These are phyloP conservation scores for Caenorhabditis remanei DNA, from an alignment of 1,140 invertebrate genomes.

Conservation along the genomic window DNA sequence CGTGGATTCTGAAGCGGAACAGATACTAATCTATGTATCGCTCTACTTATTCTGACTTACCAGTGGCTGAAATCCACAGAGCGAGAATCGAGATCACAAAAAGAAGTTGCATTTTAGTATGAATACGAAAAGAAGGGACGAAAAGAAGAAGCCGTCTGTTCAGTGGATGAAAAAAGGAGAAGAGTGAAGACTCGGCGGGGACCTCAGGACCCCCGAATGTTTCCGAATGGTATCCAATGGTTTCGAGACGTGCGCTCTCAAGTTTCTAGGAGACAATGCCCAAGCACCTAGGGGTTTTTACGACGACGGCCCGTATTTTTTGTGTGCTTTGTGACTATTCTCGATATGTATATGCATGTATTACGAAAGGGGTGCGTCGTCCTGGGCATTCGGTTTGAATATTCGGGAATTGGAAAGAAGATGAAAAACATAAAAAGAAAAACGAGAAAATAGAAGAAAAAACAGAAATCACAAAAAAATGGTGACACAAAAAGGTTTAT, in stretches of 20 bases:
- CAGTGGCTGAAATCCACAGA: conserved; percentile 5
- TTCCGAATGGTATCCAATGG: conserved; percentile 37
- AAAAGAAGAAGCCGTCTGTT: not conserved
- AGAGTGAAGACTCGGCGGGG: not conserved
- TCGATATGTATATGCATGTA: conserved; percentile 1
- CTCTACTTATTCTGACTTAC: conserved; percentile 8
- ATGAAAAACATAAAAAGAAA: not conserved
- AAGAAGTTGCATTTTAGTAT: conserved; percentile 13
- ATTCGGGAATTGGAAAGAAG: not conserved
- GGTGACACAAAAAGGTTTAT: not conserved
- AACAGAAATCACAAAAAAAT: not conserved
- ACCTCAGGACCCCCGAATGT: not conserved
- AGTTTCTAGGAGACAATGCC: conserved; percentile 52
- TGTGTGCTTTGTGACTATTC: conserved; percentile 42
- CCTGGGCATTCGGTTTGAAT: not conserved
- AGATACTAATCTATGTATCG: not conserved
- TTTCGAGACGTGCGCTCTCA: conserved; percentile 6
- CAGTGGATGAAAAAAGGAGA: not conserved
- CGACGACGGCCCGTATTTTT: not conserved
- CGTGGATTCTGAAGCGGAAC: conserved; percentile 34
- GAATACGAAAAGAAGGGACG: not conserved
- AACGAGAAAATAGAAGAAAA: not conserved
- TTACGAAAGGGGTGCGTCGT: conserved; percentile 41
- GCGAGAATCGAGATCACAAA: not conserved
- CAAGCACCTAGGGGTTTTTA: conserved; percentile 20